phyloP scores from a whole-genome alignment of 2,888 invertebrate genomes.

The Troglohyphantes excavatus region DNA sequence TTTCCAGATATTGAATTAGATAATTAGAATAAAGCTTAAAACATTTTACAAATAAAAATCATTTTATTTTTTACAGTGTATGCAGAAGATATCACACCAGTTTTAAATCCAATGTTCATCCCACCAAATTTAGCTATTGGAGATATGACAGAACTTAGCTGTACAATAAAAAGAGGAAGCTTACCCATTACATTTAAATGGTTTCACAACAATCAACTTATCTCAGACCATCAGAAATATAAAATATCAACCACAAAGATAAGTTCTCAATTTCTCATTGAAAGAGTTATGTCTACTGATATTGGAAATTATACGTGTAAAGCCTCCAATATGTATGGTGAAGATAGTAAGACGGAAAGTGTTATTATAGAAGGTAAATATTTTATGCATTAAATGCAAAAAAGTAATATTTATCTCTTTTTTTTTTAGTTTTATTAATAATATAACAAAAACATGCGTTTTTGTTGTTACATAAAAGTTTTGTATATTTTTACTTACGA shows the following conservation, averaged over 20 bases:
- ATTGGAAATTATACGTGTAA: constrained; percentile 72
- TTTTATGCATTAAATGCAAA: no score
- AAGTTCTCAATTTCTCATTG: constrained; percentile 43
- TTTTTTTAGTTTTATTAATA: no score
- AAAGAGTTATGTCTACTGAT: constrained; percentile 17
- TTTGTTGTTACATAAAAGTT: no score
- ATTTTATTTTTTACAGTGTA: neutral
- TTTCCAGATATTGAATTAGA: no score
- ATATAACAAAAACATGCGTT: no score
- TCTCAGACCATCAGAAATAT: constrained; percentile 14
- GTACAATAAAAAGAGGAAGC: constrained; percentile 54
- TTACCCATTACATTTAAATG: constrained; percentile 55
- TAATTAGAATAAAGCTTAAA: no score
- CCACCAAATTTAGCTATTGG: constrained; percentile 58
- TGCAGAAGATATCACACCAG: constrained; percentile 18
- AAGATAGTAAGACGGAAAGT: constrained; percentile 34
- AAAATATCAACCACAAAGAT: constrained; percentile 29
- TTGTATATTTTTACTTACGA: no score
- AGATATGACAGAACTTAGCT: constrained; percentile 41
- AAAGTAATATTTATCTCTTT: no score
- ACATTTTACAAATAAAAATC: neutral
- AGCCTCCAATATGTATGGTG: constrained; percentile 44
- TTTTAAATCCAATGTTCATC: constrained; percentile 50
- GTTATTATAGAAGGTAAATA: constrained; percentile 68
- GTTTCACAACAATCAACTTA: constrained; percentile 32